Base-by-base conservation (phyloP, 2,888 invertebrate species). In the Hydriomena furcata region DNA sequence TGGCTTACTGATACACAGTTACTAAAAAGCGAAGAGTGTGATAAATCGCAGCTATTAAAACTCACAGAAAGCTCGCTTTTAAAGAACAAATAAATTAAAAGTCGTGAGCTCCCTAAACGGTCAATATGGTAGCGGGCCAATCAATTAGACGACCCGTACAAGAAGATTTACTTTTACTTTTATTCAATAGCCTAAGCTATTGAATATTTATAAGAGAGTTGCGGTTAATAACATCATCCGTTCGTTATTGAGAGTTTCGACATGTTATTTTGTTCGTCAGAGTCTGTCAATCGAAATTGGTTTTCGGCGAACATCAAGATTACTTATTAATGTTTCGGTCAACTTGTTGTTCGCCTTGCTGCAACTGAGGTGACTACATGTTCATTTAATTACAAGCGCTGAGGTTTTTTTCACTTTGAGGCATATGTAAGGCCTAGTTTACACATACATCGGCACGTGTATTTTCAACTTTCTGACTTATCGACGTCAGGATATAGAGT, bases 101-200 rank as follows among this genome's bases (percentile, higher is more conserved):
- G 70, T 64, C 63, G 56, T 61, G 59, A 58, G 70, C 73, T 81
- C 80, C 76, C 75, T 79, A 75, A 68, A 73, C 65, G 55, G 63
- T 52, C 59, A 59, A 60, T 61, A 61, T 55, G 65, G 73, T 72
- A 76, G 72, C 71, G 36, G 61, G 50, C 60, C 63, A 63, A 78
- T 80, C 76, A 82, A 79, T 82, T 75, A 80, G 65, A 60, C 65
- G 51, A 63, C 65, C 63, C 66, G 66, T 72, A 75, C 76, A 71
- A 65, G 69, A 68, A 73, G 77, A 82, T 77, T 78, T 72, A 85
- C 88, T 87, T 83, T 89, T 87, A 86, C 87, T 88, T 87, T 85
- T 84, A 78, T 82, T 79, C 73, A 82, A 79, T 78, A 84, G 77
- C n/a, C 74, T 73, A 64, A 73, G 68, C 72, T 70, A 71, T 76